phyloP scores from a whole-genome alignment of 2,113 vertebrate genomes.

The Lophura nycthemera region DNA sequence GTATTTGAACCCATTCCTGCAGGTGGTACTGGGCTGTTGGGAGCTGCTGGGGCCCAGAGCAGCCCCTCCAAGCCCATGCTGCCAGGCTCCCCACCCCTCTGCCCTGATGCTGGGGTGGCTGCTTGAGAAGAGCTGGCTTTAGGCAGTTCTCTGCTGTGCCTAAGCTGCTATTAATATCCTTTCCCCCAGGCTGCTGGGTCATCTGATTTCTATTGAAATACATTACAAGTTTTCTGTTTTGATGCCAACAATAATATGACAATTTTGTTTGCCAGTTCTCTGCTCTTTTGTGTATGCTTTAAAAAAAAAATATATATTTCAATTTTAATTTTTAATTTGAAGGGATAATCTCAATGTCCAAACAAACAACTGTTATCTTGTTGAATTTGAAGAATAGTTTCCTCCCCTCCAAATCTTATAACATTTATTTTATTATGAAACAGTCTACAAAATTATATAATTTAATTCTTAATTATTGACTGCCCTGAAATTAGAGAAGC shows the following conservation, averaged over 20 bases:
- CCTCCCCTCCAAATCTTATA: neutral
- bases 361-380: constrained; percentile 58
- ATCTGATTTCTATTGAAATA: constrained; percentile 73
- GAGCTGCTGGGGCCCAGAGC: rapidly evolving
- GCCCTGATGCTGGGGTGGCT: neutral
- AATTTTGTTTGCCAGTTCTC: constrained; percentile 51
- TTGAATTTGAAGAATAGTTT: neutral
- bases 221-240: constrained; percentile 74
- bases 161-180: constrained; percentile 28
- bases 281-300: neutral
- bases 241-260: constrained; percentile 73
- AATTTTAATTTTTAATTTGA: neutral
- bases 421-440: neutral
- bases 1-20: neutral
- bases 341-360: constrained; percentile 22
- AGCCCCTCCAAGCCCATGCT: neutral
- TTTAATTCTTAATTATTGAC: constrained; percentile 20
- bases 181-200: constrained; percentile 34
- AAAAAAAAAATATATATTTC: neutral
- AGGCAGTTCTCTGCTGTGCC: neutral
- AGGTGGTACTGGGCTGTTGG: neutral
- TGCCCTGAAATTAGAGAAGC: neutral
- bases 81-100: neutral
- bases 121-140: neutral
- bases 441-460: constrained; percentile 43